A percentile compares a stretch with the other conserved stretches of the same genome.
phyloP scores from a whole-genome alignment of 2,888 invertebrate genomes.

The Mimumesa dahlbomi region DNA sequence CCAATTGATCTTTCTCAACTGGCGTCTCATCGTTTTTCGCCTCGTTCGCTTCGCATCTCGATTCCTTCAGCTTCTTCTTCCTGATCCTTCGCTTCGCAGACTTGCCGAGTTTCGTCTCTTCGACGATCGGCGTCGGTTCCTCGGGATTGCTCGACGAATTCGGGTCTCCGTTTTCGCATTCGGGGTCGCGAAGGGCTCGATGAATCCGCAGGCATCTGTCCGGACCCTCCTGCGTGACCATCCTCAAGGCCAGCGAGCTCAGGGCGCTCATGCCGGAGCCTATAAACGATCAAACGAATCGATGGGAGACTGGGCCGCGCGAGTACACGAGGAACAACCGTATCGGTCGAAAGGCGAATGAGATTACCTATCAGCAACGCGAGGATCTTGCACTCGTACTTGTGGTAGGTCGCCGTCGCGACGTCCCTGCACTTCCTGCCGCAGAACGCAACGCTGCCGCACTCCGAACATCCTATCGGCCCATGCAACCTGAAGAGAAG shows the following conservation, averaged over 20 bases:
- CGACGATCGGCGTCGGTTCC: no score
- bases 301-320: not conserved
- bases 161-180: not conserved
- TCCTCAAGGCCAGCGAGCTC: conserved; percentile 87
- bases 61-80: conserved; percentile 68
- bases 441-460: conserved; percentile 90
- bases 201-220: conserved; percentile 81
- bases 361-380: conserved; percentile 87
- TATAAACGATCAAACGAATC: conserved; percentile 70
- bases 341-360: not conserved
- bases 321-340: not conserved
- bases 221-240: conserved; percentile 87
- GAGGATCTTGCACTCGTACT: conserved; percentile 88
- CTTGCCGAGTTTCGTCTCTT: conserved; percentile 52
- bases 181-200: conserved; percentile 9
- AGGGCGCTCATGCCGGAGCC: conserved; percentile 91
- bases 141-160: no score
- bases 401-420: conserved; percentile 86
- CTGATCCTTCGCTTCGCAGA: conserved; percentile 68
- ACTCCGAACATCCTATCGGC: conserved; percentile 87
- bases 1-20: conserved; percentile 65
- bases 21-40: not conserved
- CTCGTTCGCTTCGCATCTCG: conserved; percentile 14
- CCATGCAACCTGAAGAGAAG: conserved; percentile 83
- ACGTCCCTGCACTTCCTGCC: conserved; percentile 84